phyloP scores from a whole-genome alignment of 1,140 invertebrate genomes.

The Metaphire vulgaris region DNA sequence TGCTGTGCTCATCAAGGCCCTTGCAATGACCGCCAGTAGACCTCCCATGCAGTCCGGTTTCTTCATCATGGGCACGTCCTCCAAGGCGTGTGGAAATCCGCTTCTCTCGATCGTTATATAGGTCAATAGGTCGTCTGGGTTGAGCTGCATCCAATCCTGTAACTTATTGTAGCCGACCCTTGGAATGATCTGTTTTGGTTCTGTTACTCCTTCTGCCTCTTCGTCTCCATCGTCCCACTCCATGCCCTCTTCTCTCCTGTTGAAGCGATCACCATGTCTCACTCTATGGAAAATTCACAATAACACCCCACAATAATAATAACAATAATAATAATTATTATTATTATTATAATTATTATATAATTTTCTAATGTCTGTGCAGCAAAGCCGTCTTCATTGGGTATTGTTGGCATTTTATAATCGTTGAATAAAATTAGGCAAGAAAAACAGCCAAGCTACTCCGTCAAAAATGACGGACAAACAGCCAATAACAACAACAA shows the following conservation, averaged over 20 bases:
- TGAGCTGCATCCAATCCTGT: background rate
- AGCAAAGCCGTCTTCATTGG: background rate
- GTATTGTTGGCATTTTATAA: background rate
- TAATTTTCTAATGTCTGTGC: background rate
- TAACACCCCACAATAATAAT: background rate
- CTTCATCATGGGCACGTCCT: background rate
- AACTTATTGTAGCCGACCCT: background rate
- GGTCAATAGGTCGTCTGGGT: background rate
- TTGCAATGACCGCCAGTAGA: background rate
- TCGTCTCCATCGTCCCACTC: background rate
- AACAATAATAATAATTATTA: background rate
- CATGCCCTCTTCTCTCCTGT: background rate
- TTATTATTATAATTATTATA: background rate
- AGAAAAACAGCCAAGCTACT: no score
- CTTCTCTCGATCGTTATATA: constrained; percentile 4
- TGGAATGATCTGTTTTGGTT: background rate
- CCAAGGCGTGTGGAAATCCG: constrained; percentile 13
- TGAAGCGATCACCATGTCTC: background rate
- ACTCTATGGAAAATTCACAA: background rate
- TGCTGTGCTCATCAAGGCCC: background rate
- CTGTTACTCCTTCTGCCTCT: background rate
- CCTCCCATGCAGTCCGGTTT: background rate
- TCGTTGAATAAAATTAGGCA: no score
- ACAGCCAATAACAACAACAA: no score
- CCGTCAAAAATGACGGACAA: no score